Base-by-base conservation (phyloP, 1,140 invertebrate species). In the Helicoverpa zea region DNA sequence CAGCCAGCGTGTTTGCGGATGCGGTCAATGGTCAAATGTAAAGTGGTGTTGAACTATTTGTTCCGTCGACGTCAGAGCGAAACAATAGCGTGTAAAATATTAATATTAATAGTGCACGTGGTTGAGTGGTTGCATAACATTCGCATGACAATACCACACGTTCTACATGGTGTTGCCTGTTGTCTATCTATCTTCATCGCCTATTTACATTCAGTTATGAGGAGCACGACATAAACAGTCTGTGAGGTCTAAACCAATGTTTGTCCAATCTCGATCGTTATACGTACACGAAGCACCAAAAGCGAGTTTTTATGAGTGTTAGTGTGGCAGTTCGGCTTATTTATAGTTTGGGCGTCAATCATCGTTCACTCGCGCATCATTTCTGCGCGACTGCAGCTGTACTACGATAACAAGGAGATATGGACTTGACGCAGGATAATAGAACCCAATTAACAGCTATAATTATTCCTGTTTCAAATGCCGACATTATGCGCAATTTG, bases 21-120 rank as follows among this genome's bases (percentile, higher is more conserved):
- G 72, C 54, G 72, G 54, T 59, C 72, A 74, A 74, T n/a, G 72
- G 72, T 74, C 72, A 74, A 35, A 59, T 74, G 72, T 59, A 74
- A 59, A 74, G 11, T 23, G 63, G 35, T 16, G 49, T 58, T 56
- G 3, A 74, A 59, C 29, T 47, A 43, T 47, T 75, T 61, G 73
- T 47, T 54, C 14, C 18, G 49, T 59, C 56, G 35, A 66, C 75
- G 61, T 77, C 59, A 77, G 23, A 72, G 11, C n/a, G 43, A 47
- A 77, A 77, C 75, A 77, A 63, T 77, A 23, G 59, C 75, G 61
- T 35, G 61, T 64, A 43, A 43, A 77, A 74, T 74, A 74, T 61
- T 64, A 66, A 77, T 77, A 77, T 77, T 52, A 64, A 66, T 66
- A 35, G 35, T 66, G 75, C 75, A 66, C 59, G 61, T 64, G 59